These are phyloP conservation scores for Gortyna flavago DNA, from an alignment of 2,888 invertebrate genomes.

Conservation along the genomic window DNA sequence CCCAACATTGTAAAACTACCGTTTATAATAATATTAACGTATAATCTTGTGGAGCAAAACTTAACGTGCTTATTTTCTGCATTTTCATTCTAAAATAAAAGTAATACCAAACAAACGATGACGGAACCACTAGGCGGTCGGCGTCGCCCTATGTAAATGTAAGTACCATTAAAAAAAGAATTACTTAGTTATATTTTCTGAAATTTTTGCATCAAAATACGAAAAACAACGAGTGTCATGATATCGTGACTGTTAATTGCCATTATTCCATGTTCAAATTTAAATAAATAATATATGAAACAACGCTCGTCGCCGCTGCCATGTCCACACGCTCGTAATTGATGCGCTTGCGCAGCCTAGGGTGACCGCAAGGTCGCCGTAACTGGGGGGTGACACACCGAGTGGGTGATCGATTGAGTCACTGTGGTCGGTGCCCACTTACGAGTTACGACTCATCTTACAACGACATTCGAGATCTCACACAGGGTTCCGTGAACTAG, in stretches of 20 bases:
- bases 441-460: constrained; percentile 56
- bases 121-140: too few species aligned
- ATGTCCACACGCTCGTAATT: constrained; percentile 55
- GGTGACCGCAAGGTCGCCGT: constrained; percentile 75
- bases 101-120: too few species aligned
- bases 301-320: constrained; percentile 12
- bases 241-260: not conserved
- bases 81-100: too few species aligned
- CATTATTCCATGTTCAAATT: constrained; percentile 5
- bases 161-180: not conserved
- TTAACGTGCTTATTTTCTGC: too few species aligned
- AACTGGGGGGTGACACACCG: constrained; percentile 68
- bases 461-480: constrained; percentile 39
- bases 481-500: constrained; percentile 9
- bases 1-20: too few species aligned
- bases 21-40: too few species aligned
- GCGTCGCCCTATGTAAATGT: too few species aligned
- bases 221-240: not conserved
- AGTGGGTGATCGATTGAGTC: constrained; percentile 67
- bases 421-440: constrained; percentile 59
- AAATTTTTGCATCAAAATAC: not conserved
- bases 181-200: not conserved
- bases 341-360: constrained; percentile 65
- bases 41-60: too few species aligned
- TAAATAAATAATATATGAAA: constrained; percentile 27